Conservation (phyloP, 2,113 vertebrate genomes). For the Onychostoma macrolepis region DNA sequence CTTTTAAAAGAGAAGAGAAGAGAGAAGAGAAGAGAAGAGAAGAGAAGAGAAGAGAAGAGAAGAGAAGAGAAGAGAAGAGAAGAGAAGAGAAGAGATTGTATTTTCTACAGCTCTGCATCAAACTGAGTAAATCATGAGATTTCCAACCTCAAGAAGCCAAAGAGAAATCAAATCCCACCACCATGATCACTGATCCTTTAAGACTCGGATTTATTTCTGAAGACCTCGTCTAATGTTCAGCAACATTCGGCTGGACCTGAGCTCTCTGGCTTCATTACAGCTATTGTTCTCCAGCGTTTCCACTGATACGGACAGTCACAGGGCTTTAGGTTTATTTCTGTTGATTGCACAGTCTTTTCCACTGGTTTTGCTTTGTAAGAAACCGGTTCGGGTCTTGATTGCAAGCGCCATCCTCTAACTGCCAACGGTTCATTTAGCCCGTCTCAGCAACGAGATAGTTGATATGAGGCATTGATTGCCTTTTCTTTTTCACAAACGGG, state of each 20-base stretch:
- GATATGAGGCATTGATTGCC: slow-evolving; percentile 75
- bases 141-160: background rate
- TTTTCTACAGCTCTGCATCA: background rate
- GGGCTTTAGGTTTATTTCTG: slow-evolving; percentile 53
- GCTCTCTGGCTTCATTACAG: slow-evolving; percentile 36
- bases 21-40: background rate
- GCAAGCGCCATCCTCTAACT: slow-evolving; percentile 65
- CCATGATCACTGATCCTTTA: background rate
- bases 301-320: slow-evolving; percentile 60
- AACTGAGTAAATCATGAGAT: background rate
- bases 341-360: slow-evolving; percentile 60
- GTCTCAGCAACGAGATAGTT: slow-evolving; percentile 70
- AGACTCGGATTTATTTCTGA: slow-evolving; percentile 8
- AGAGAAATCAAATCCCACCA: background rate
- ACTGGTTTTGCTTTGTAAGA: slow-evolving; percentile 62
- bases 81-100: background rate
- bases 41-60: background rate
- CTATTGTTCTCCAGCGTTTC: slow-evolving; percentile 55
- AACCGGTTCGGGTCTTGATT: slow-evolving; percentile 71
- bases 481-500: slow-evolving; percentile 56
- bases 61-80: background rate
- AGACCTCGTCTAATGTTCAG: background rate
- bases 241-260: background rate
- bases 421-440: slow-evolving; percentile 68
- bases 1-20: background rate